Conservation (phyloP, 2,888 invertebrate species). For the Odontocolon sp. region DNA sequence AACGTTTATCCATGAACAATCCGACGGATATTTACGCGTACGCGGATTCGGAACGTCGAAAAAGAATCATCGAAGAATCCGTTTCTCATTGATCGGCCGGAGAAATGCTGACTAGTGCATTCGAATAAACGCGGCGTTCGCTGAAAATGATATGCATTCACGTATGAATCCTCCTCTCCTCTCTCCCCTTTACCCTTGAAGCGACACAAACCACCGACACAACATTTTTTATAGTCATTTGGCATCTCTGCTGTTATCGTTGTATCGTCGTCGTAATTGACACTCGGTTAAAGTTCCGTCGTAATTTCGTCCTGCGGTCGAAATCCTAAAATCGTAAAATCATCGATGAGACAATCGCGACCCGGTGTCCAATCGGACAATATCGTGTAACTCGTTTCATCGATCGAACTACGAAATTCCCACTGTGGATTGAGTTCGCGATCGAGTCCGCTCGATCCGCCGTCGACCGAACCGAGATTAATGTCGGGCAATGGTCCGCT, state of each 20-base stretch:
- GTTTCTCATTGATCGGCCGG: constrained; percentile 1
- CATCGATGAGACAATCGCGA: constrained; percentile 83
- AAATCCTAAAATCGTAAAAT: constrained; percentile 91
- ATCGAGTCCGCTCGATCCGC: constrained; percentile 69
- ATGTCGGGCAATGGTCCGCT: constrained; percentile 56
- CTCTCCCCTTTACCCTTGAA: too few relatives aligned
- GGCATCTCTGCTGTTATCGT: background rate
- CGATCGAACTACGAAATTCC: constrained; percentile 80
- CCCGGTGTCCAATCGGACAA: constrained; percentile 79
- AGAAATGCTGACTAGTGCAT: constrained; percentile 60
- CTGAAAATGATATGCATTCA: constrained; percentile 5
- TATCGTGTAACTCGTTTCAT: constrained; percentile 78
- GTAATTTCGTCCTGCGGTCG: constrained; percentile 94
- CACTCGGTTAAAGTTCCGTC: constrained; percentile 86
- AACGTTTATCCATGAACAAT: constrained; percentile 8
- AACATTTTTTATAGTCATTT: background rate
- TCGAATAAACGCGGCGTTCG: constrained; percentile 31
- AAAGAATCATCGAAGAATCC: too few relatives aligned
- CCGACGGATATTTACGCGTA: background rate
- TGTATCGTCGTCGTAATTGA: constrained; percentile 3
- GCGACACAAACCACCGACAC: background rate
- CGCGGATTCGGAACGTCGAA: too few relatives aligned
- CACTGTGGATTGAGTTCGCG: constrained; percentile 82
- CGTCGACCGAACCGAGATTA: constrained; percentile 63
- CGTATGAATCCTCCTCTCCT: background rate